These are phyloP conservation scores for Pomatostomus ruficeps DNA, from an alignment of 2,113 vertebrate genomes.

Conservation along the genomic window DNA sequence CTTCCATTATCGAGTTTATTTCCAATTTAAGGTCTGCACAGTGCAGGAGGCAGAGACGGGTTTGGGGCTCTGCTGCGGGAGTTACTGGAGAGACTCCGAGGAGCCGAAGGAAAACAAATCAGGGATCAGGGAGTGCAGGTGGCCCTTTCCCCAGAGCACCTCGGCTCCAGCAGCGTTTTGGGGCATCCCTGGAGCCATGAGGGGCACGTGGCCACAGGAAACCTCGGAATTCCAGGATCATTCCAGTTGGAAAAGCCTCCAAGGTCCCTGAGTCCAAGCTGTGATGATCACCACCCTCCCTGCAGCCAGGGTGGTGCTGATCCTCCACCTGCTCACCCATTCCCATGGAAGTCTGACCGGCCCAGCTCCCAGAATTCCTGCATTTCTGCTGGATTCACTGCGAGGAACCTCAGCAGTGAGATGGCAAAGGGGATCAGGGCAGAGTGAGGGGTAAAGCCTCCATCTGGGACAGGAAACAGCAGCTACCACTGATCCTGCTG, in stretches of 20 bases:
- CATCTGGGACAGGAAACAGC: neutral
- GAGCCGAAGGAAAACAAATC: neutral
- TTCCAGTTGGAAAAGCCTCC: neutral
- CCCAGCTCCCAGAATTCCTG: neutral
- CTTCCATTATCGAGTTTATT: neutral
- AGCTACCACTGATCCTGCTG: neutral
- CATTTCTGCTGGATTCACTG: neutral
- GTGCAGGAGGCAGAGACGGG: neutral
- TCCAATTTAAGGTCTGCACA: neutral
- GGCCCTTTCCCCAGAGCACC: neutral
- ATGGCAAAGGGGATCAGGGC: neutral
- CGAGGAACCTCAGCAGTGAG: fast-evolving
- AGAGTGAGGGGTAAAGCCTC: neutral
- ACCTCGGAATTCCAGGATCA: neutral
- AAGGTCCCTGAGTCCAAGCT: neutral
- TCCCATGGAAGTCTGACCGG: neutral
- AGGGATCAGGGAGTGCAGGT: neutral
- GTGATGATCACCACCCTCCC: neutral
- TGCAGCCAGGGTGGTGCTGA: neutral
- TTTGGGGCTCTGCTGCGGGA: neutral
- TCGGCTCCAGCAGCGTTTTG: neutral
- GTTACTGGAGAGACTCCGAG: neutral
- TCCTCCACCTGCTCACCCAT: neutral
- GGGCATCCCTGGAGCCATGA: neutral
- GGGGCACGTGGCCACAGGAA: neutral